Conservation (phyloP, 1,140 invertebrate species). For the Scaptomyza montana region DNA sequence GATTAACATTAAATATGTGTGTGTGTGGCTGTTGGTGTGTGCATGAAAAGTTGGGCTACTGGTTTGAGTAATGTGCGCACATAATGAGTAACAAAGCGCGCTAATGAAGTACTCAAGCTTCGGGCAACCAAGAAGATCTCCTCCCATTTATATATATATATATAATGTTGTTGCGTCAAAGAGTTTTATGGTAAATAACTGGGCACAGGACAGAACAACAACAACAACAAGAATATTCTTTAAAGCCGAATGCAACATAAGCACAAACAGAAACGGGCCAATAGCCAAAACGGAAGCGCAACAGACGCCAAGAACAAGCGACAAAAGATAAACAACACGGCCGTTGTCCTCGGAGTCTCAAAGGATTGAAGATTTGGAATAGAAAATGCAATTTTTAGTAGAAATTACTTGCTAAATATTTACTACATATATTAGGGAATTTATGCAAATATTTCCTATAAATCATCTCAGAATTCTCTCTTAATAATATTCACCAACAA, state of each 20-base stretch:
- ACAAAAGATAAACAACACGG: constrained; percentile 18
- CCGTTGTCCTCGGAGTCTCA: not conserved
- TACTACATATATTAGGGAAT: not conserved
- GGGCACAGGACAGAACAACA: constrained; percentile 1
- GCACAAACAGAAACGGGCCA: constrained; percentile 30
- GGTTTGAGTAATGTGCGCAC: constrained; percentile 76
- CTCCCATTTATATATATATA: not conserved
- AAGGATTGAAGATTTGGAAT: not conserved
- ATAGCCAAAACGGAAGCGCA: constrained; percentile 43
- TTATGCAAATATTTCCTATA: too few relatives aligned
- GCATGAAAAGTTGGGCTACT: constrained; percentile 63
- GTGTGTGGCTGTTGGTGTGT: constrained; percentile 40
- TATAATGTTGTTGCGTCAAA: constrained; percentile 22
- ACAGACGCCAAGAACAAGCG: constrained; percentile 26
- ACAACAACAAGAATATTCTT: not conserved
- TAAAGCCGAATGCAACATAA: constrained; percentile 19
- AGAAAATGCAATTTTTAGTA: constrained; percentile 1
- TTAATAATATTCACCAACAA: too few relatives aligned
- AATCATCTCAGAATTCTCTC: too few relatives aligned
- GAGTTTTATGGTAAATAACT: not conserved
- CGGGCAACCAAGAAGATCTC: constrained; percentile 15
- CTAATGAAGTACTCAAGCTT: constrained; percentile 77
- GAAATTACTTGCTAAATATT: constrained; percentile 23
- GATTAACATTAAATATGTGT: constrained; percentile 73
- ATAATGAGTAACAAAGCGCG: constrained; percentile 80